Evolutionary conservation across 2,888 invertebrate species (phyloP).

Genomic region (Xylocampa areola): DNA sequence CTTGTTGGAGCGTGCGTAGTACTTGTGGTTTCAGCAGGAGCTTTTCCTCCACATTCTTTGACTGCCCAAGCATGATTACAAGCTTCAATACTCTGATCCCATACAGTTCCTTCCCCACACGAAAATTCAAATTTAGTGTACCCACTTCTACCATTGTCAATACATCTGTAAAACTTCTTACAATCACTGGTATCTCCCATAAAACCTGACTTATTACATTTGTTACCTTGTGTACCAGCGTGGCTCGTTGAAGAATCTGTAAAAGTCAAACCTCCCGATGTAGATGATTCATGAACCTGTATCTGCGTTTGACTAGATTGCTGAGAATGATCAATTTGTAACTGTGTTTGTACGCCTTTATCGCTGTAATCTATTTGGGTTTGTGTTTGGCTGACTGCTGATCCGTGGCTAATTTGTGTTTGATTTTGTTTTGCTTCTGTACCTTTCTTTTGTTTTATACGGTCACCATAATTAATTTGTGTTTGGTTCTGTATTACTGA

Average conservation of each 20-base stretch:
- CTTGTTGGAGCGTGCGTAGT: constrained; percentile 42
- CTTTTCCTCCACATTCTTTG: constrained; percentile 66
- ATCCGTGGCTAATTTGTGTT: constrained; percentile 68
- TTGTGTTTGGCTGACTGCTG: constrained; percentile 71
- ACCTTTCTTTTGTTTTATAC: constrained; percentile 44
- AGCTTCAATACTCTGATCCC: constrained; percentile 89
- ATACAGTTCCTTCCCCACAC: constrained; percentile 90
- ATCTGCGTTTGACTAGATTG: constrained; percentile 71
- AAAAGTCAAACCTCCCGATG: constrained; percentile 49
- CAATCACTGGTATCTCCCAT: constrained; percentile 90
- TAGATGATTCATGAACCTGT: constrained; percentile 64
- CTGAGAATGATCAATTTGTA: constrained; percentile 73
- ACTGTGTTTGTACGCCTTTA: constrained; percentile 70
- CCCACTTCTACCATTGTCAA: constrained; percentile 83
- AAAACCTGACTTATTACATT: constrained; percentile 87
- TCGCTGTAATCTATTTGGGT: constrained; percentile 70
- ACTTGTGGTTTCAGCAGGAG: constrained; percentile 28
- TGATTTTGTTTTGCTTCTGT: constrained; percentile 66
- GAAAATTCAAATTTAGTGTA: constrained; percentile 88
- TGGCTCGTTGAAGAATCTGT: constrained; percentile 15
- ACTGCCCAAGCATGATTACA: constrained; percentile 90
- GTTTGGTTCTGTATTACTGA: constrained; percentile 71
- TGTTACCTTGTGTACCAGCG: constrained; percentile 13
- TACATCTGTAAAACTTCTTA: constrained; percentile 92
- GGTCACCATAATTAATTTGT: constrained; percentile 70